Conservation (phyloP, 2,113 vertebrate species). For the Platichthys flesus region DNA sequence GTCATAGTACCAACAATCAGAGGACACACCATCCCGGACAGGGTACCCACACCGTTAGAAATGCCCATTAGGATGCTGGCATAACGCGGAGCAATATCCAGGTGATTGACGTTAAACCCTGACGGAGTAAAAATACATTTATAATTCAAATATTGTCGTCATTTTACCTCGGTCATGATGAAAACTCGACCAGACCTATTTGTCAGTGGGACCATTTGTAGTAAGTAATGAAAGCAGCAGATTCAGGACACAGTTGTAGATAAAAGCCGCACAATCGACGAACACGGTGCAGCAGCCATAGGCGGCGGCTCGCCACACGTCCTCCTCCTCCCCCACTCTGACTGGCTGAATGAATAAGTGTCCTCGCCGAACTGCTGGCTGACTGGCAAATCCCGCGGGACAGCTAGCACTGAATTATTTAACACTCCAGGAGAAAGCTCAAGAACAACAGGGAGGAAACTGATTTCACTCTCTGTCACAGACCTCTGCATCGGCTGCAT, state of each 20-base stretch:
- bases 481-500: constrained; percentile 26
- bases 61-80: constrained; percentile 99
- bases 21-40: constrained; percentile 99
- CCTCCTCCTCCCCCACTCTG: constrained; percentile 65
- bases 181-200: not conserved
- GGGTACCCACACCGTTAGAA: constrained; percentile 97
- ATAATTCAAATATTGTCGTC: not conserved
- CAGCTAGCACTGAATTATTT: constrained; percentile 82
- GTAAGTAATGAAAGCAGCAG: constrained; percentile 12
- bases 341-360: constrained; percentile 72
- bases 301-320: constrained; percentile 39
- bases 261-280: constrained; percentile 47
- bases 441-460: constrained; percentile 61
- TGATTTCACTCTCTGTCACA: constrained; percentile 51
- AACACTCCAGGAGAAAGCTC: constrained; percentile 74
- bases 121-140: not conserved
- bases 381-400: constrained; percentile 75
- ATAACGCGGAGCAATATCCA: constrained; percentile 98
- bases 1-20: constrained; percentile 99
- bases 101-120: constrained; percentile 99
- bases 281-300: constrained; percentile 59
- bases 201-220: not conserved
- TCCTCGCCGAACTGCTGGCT: constrained; percentile 71
- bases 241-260: constrained; percentile 18
- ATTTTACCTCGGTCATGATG: not conserved